Evolutionary conservation across 2,888 invertebrate species (phyloP).

Genomic region (Thelaira solivaga): DNA sequence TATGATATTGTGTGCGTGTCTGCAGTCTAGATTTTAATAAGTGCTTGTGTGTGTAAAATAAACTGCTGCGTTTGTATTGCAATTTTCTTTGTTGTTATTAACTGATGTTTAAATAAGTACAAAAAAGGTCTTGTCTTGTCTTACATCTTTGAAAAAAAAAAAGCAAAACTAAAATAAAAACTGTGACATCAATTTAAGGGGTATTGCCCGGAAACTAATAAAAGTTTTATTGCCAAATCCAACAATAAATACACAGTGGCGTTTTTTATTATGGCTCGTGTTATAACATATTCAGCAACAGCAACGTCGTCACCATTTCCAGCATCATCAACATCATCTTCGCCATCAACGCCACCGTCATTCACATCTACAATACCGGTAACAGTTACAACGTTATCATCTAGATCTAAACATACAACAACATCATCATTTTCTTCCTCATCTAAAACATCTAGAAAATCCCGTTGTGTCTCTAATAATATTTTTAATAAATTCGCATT

Average conservation of each 20-base stretch:
- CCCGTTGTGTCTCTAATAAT: not conserved
- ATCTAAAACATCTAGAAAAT: constrained; percentile 48
- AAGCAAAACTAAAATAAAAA: not conserved
- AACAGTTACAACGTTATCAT: not conserved
- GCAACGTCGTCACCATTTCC: not conserved
- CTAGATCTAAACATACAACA: not conserved
- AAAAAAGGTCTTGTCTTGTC: not conserved
- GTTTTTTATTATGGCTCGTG: constrained; percentile 56
- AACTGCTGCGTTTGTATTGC: constrained; percentile 31
- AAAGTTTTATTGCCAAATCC: not conserved
- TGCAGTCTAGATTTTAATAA: too few species aligned
- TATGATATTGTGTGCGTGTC: too few species aligned
- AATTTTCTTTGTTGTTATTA: constrained; percentile 20
- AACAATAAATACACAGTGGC: constrained; percentile 43
- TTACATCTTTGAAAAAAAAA: not conserved
- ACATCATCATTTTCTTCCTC: constrained; percentile 12
- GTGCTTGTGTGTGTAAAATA: constrained; percentile 25
- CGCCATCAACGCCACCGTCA: constrained; percentile 6
- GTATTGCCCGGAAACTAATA: not conserved
- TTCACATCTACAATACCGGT: constrained; percentile 12
- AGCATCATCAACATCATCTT: not conserved
- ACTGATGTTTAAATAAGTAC: constrained; percentile 19
- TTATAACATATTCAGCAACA: constrained; percentile 38
- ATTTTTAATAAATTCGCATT: constrained; percentile 21
- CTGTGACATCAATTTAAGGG: not conserved